Conservation (phyloP, 2,888 invertebrate species). For the Tenthredo amoena region DNA sequence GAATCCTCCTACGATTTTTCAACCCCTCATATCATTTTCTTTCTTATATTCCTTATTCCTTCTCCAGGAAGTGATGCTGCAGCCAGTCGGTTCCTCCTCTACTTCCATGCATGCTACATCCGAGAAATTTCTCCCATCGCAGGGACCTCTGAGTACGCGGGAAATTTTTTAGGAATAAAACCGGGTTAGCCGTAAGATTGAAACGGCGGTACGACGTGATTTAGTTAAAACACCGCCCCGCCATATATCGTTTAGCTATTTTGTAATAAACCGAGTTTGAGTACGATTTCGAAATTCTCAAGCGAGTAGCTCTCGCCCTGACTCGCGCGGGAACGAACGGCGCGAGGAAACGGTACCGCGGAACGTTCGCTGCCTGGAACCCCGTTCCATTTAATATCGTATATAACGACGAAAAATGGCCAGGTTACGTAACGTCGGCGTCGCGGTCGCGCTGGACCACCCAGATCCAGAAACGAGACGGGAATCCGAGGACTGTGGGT, state of each 20-base stretch:
- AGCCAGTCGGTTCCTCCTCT: not conserved
- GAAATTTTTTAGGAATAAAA: not conserved
- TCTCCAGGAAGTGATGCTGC: not conserved
- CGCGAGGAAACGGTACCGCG: conserved; percentile 16
- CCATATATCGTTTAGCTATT: conserved; percentile 27
- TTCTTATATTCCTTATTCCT: not conserved
- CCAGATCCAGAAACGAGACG: conserved; percentile 10
- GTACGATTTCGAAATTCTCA: conserved; percentile 23
- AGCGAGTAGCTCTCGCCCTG: not conserved
- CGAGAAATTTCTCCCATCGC: too few species aligned
- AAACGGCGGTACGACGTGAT: not conserved
- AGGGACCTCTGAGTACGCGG: not conserved
- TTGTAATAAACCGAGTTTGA: conserved; percentile 38
- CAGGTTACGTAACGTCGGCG: not conserved
- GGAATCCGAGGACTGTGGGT: not conserved
- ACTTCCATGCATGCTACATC: too few species aligned
- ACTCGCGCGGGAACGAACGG: not conserved
- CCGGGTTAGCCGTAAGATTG: not conserved
- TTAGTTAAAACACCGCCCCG: conserved; percentile 5
- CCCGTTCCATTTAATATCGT: not conserved
- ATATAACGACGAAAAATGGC: conserved; percentile 25
- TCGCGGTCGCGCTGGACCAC: conserved; percentile 26
- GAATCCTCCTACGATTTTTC: conserved; percentile 65
- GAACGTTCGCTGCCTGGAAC: not conserved
- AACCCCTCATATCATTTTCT: conserved; percentile 56